A percentile compares a stretch with the other conserved stretches of the same genome.
Conservation (phyloP, 2,888 invertebrate genomes). For the Acheta domesticus region DNA sequence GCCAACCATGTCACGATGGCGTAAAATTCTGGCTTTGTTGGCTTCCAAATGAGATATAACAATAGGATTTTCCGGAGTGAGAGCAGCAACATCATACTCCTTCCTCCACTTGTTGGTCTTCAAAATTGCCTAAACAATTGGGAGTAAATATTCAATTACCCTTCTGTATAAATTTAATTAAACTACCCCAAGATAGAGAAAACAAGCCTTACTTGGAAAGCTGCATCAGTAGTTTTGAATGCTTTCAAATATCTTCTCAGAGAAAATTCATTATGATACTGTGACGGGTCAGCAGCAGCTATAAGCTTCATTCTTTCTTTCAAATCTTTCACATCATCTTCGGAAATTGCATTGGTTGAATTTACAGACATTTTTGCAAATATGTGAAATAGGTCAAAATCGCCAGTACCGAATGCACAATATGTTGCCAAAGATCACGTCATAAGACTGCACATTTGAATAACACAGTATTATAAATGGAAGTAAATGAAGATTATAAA, state of each 20-base stretch:
- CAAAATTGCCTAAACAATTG: constrained; percentile 63
- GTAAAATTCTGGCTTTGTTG: constrained; percentile 65
- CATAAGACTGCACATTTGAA: no score
- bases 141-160: constrained; percentile 20
- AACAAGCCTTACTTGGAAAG: constrained; percentile 61
- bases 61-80: constrained; percentile 54
- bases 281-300: constrained; percentile 66
- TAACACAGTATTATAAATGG: no score
- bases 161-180: neutral
- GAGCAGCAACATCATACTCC: constrained; percentile 64
- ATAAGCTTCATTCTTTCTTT: constrained; percentile 71
- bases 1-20: constrained; percentile 68
- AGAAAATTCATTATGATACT: constrained; percentile 73
- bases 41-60: constrained; percentile 57
- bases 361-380: neutral
- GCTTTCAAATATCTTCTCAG: constrained; percentile 67
- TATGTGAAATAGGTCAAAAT: no score
- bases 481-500: no score
- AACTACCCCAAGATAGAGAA: neutral
- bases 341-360: constrained; percentile 39
- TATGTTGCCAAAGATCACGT: no score
- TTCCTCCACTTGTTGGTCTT: constrained; percentile 78
- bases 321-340: constrained; percentile 61
- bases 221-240: constrained; percentile 68
- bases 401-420: no score